Percentiles rank a stretch among this genome's conserved stretches.
These are phyloP conservation scores for Eugnorisma glareosa DNA, from an alignment of 2,888 invertebrate genomes.

Conservation along the genomic window DNA sequence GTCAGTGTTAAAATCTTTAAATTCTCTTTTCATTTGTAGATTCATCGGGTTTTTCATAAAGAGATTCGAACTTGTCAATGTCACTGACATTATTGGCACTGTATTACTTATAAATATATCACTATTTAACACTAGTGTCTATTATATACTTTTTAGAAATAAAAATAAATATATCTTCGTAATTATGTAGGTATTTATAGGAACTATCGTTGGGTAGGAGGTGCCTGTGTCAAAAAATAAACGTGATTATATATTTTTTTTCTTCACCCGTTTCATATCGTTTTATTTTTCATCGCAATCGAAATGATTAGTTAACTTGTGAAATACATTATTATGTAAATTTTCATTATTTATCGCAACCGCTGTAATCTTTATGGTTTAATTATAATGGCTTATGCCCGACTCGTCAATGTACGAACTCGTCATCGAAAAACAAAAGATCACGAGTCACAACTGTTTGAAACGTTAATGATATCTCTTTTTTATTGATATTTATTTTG, in stretches of 20 bases:
- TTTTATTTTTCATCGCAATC: neutral
- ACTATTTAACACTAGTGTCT: conserved; percentile 78
- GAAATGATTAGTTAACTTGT: conserved; percentile 5
- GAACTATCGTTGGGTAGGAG: conserved; percentile 91
- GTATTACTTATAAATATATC: conserved; percentile 77
- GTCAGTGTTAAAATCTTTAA: conserved; percentile 82
- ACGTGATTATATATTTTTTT: conserved; percentile 23
- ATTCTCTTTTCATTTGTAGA: conserved; percentile 87
- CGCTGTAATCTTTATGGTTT: neutral
- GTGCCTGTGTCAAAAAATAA: conserved; percentile 83
- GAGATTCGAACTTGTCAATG: conserved; percentile 82
- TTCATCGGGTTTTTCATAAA: conserved; percentile 86
- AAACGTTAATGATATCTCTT: neutral
- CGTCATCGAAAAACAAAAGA: too few species aligned
- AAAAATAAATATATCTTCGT: conserved; percentile 89
- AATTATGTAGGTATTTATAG: conserved; percentile 90
- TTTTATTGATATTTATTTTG: neutral
- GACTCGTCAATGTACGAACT: too few species aligned
- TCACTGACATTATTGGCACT: conserved; percentile 87
- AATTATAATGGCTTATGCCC: too few species aligned
- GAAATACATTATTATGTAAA: neutral
- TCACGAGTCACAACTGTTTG: too few species aligned
- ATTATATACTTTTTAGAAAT: conserved; percentile 80
- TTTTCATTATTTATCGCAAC: neutral
- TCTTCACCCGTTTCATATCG: conserved; percentile 74